Evolutionary conservation across 2,113 vertebrate species (phyloP).

Genomic region (Saccopteryx bilineata): DNA sequence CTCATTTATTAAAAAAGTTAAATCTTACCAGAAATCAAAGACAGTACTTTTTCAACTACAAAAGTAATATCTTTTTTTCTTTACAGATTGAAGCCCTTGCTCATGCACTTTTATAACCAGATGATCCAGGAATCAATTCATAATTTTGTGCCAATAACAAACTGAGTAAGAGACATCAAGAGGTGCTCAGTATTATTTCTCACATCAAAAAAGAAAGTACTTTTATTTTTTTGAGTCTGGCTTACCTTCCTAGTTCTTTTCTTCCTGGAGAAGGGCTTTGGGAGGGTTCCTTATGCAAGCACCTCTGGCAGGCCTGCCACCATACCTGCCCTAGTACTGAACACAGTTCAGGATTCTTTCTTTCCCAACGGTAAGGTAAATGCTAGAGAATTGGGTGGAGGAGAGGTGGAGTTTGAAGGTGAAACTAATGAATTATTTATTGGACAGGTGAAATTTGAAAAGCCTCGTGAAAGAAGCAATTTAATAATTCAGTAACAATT

Average conservation of each 20-base stretch:
- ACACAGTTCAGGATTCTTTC: background rate
- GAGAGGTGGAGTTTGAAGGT: background rate
- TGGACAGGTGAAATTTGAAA: conserved; percentile 31
- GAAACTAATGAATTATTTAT: conserved; percentile 40
- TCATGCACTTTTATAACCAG: background rate
- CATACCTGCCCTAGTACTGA: background rate
- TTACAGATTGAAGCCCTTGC: background rate
- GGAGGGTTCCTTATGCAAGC: background rate
- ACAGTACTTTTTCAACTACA: background rate
- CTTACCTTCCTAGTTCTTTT: conserved; percentile 38
- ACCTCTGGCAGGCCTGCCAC: background rate
- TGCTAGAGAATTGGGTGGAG: background rate
- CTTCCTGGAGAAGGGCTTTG: background rate
- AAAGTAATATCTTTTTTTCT: background rate
- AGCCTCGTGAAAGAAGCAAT: background rate
- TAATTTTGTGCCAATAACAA: conserved; percentile 53
- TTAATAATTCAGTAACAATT: conserved; percentile 26
- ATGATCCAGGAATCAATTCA: background rate
- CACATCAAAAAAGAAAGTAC: background rate
- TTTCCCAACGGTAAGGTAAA: background rate
- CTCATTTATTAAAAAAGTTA: background rate
- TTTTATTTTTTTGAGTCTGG: background rate
- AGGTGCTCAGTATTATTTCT: conserved; percentile 38
- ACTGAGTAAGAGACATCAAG: background rate
- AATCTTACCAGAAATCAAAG: conserved; percentile 35